Evolutionary conservation across 2,797 vertebrate genomes (phyloP).

Genomic region (Choloepus didactylus): DNA sequence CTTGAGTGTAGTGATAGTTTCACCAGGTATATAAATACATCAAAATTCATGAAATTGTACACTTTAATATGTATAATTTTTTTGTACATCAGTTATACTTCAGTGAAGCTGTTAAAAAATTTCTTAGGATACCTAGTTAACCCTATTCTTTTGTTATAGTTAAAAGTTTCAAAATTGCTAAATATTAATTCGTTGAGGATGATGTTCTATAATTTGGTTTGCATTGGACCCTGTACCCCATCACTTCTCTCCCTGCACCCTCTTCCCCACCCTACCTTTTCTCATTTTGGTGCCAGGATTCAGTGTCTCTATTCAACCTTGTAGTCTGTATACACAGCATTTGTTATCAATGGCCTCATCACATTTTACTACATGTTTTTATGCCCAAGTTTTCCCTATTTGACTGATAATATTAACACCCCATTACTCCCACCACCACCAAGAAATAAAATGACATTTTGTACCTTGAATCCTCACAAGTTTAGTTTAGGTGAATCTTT

Average conservation of each 20-base stretch:
- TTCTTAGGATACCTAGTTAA: not conserved
- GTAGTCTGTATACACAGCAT: not conserved
- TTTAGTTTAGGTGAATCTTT: not conserved
- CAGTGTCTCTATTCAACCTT: too few relatives aligned
- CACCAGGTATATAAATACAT: not conserved
- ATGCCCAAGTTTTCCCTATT: not conserved
- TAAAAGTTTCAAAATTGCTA: slow-evolving; percentile 1
- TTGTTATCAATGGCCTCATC: slow-evolving; percentile 2
- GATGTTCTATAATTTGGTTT: not conserved
- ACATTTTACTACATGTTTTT: not conserved
- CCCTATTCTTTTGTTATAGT: not conserved
- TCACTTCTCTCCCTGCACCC: too few relatives aligned
- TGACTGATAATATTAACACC: not conserved
- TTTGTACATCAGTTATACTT: not conserved
- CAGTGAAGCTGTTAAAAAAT: not conserved
- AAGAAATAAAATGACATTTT: not conserved
- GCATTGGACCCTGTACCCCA: too few relatives aligned
- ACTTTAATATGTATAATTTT: not conserved
- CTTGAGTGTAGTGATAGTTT: not conserved
- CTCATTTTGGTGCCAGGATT: too few relatives aligned
- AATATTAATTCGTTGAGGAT: not conserved
- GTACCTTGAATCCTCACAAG: not conserved
- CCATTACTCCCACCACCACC: not conserved
- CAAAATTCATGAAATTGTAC: not conserved
- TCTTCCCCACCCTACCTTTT: too few relatives aligned